phyloP scores from a whole-genome alignment of 2,113 vertebrate genomes.

The Cyanistes caeruleus region DNA sequence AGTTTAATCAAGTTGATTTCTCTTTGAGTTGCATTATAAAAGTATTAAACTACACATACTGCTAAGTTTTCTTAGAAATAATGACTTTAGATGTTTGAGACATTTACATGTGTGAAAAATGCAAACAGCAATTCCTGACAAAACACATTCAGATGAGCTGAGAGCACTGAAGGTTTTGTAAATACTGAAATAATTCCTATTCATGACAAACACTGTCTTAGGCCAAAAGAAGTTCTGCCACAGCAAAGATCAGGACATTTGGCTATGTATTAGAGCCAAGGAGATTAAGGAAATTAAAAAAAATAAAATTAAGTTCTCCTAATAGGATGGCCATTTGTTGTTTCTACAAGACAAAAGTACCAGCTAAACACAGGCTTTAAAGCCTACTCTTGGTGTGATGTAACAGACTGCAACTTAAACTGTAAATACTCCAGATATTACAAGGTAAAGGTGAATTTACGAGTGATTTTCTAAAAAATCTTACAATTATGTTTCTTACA shows the following conservation, averaged over 20 bases:
- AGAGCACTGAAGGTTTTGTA: not conserved
- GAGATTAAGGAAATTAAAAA: not conserved
- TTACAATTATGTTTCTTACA: not conserved
- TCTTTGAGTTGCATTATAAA: not conserved
- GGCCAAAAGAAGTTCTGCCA: not conserved
- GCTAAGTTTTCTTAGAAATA: not conserved
- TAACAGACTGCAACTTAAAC: not conserved
- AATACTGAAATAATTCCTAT: not conserved
- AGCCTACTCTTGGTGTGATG: not conserved
- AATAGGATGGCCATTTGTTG: not conserved
- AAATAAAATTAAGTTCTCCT: not conserved
- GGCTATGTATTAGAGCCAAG: not conserved
- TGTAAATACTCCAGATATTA: not conserved
- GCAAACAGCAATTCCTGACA: not conserved
- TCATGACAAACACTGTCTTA: not conserved
- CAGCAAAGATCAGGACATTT: not conserved
- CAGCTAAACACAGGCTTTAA: not conserved
- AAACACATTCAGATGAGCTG: not conserved
- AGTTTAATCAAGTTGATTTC: not conserved
- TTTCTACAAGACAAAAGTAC: not conserved
- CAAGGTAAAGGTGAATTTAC: not conserved
- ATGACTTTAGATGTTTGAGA: not conserved
- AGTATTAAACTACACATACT: not conserved
- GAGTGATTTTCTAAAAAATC: not conserved
- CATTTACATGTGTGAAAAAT: rapidly evolving